Evolutionary conservation across 2,113 vertebrate genomes (phyloP), one percentile per base, ranked within the genome.

Genomic region (Cygnus atratus): DNA sequence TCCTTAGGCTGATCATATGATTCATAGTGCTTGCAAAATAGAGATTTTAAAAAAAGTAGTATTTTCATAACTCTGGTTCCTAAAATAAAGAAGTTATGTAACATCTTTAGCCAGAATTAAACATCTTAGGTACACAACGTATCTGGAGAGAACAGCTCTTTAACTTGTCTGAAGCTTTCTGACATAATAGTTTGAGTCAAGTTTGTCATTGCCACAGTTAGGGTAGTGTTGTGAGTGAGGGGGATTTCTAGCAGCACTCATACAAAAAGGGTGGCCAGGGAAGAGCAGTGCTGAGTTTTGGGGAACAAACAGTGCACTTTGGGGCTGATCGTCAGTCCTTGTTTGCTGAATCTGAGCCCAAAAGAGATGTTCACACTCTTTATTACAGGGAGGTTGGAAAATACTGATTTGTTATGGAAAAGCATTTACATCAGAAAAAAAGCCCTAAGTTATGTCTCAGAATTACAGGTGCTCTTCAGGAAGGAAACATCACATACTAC

Each of bases 1-100:
- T 95, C 87, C 91, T 93, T 84, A 70, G 41, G 62, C 67, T 57
- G 46, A 84, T 97, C 97, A 96, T 97, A 97, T 98, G 98, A 98
- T 96, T 96, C 95, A 94, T 21, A 84, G 61, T 6, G 94, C 96
- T 98, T 98, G 96, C 97, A 96, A 98, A 97, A 98, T 41, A 94
- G 91, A 97, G 72, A 88, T 95, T 55, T 73, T 85, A 95, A 94
- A 90, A 94, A 92, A 95, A 92, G 50, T 96, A 96, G 88, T 93
- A 86, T 96, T 97, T n/a, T n/a, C n/a, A n/a, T n/a, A n/a, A n/a
- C n/a, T n/a, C n/a, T n/a, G n/a, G n/a, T n/a, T n/a, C n/a, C n/a
- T n/a, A n/a, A n/a, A 97, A 97, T 95, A 93, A 96, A 97, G 97
- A 98, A 97, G 97, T 98, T 98, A 95, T 95, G 94, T 96, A 97